These are phyloP conservation scores for Thunnus albacares DNA, from an alignment of 2,797 vertebrate species.

Conservation along the genomic window DNA sequence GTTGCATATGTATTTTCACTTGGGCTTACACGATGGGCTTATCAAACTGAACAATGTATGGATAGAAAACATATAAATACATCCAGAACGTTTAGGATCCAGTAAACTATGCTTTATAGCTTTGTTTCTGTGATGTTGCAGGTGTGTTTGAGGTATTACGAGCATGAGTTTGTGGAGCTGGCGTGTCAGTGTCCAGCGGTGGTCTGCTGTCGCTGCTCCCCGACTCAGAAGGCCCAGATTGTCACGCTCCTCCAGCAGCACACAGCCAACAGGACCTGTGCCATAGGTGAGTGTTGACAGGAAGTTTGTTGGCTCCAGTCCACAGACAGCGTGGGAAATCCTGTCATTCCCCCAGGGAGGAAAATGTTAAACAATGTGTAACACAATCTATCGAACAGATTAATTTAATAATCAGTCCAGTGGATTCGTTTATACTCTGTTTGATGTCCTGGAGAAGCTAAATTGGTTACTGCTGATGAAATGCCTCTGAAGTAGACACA, in stretches of 20 bases:
- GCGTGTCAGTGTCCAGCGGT: constrained; percentile 97
- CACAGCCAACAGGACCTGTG: constrained; percentile 93
- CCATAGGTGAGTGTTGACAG: constrained; percentile 89
- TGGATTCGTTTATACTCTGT: neutral
- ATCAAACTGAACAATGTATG: neutral
- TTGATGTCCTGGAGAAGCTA: too few species aligned
- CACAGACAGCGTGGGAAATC: constrained; percentile 11
- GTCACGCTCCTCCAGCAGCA: constrained; percentile 93
- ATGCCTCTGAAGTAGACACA: neutral
- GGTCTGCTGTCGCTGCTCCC: constrained; percentile 97
- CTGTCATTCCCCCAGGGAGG: neutral
- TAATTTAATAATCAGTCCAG: neutral
- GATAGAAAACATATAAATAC: neutral
- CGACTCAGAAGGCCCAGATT: constrained; percentile 97
- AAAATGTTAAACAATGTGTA: neutral
- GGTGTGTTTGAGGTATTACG: constrained; percentile 96
- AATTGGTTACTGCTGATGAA: neutral
- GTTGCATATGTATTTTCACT: neutral
- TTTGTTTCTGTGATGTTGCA: constrained; percentile 55
- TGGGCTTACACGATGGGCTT: neutral
- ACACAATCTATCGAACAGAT: constrained; percentile 4
- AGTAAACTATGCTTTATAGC: neutral
- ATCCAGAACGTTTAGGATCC: neutral
- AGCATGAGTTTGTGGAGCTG: constrained; percentile 97
- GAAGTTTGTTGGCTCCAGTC: neutral